Conservation (phyloP, 2,888 invertebrate species). For the Sminthurides aquaticus region DNA sequence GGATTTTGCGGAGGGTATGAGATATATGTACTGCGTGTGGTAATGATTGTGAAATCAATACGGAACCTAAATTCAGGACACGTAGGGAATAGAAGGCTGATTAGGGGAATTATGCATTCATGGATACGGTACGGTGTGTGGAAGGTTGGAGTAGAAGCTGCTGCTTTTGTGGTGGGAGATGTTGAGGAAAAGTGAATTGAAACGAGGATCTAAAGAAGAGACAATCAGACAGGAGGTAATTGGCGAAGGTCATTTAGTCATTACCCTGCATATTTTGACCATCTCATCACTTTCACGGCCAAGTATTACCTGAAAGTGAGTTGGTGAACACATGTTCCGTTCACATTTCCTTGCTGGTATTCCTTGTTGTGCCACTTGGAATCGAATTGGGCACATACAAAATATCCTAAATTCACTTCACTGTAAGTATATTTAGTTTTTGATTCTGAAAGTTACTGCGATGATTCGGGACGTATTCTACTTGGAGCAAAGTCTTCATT, state of each 20-base stretch:
- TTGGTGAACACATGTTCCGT: not conserved
- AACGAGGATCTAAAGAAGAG: not conserved
- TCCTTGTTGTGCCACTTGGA: not conserved
- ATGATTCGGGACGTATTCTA: too few relatives aligned
- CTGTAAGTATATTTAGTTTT: too few relatives aligned
- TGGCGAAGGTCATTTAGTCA: not conserved
- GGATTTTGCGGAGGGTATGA: too few relatives aligned
- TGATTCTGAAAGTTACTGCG: too few relatives aligned
- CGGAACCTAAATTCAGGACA: too few relatives aligned
- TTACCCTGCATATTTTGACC: not conserved
- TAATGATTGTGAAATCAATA: too few relatives aligned
- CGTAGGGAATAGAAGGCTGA: too few relatives aligned
- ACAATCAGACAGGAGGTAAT: not conserved
- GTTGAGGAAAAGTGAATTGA: too few relatives aligned
- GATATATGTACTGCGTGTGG: too few relatives aligned
- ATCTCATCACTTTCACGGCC: not conserved
- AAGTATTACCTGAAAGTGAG: not conserved
- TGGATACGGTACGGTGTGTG: not conserved
- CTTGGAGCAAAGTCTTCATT: too few relatives aligned
- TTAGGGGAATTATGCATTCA: too few relatives aligned
- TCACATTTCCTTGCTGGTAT: not conserved
- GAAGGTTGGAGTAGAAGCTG: not conserved
- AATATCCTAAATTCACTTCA: not conserved
- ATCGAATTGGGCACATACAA: not conserved
- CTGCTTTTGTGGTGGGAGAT: too few relatives aligned